phyloP scores from a whole-genome alignment of 2,888 invertebrate genomes.

The Gari tellinella region DNA sequence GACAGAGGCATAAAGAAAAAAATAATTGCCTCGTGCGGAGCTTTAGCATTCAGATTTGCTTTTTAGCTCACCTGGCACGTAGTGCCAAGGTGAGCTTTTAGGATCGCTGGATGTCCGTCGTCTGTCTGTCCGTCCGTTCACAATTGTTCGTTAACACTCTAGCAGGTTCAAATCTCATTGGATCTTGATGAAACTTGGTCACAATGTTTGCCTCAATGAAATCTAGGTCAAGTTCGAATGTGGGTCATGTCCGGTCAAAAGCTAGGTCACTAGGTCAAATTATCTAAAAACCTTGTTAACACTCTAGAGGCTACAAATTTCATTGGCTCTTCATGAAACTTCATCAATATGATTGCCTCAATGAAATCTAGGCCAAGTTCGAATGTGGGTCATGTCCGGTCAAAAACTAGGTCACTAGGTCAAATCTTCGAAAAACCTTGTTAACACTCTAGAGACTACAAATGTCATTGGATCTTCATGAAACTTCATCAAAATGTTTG shows the following conservation, averaged over 20 bases:
- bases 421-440: conserved; percentile 2
- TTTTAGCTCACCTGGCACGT: not conserved
- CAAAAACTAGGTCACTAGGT: conserved; percentile 2
- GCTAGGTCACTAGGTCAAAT: conserved; percentile 2
- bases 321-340: too few species aligned
- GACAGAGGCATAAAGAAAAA: too few species aligned
- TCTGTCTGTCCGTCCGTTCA: not conserved
- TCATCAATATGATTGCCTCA: not conserved
- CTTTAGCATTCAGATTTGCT: too few species aligned
- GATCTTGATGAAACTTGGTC: conserved; percentile 2
- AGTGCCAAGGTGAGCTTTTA: not conserved
- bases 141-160: not conserved
- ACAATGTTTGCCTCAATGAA: not conserved
- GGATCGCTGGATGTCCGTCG: not conserved
- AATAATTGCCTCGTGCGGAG: too few species aligned
- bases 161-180: not conserved
- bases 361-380: not conserved
- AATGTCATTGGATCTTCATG: not conserved
- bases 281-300: not conserved
- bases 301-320: conserved; percentile 1
- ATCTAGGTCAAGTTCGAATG: not conserved
- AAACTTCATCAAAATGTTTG: not conserved
- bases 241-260: not conserved
- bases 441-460: conserved; percentile 1
- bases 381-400: conserved; percentile 4